A percentile compares a stretch with the other conserved stretches of the same genome.
These are phyloP conservation scores for Aphidius colemani DNA, from an alignment of 2,888 invertebrate species.

Conservation along the genomic window DNA sequence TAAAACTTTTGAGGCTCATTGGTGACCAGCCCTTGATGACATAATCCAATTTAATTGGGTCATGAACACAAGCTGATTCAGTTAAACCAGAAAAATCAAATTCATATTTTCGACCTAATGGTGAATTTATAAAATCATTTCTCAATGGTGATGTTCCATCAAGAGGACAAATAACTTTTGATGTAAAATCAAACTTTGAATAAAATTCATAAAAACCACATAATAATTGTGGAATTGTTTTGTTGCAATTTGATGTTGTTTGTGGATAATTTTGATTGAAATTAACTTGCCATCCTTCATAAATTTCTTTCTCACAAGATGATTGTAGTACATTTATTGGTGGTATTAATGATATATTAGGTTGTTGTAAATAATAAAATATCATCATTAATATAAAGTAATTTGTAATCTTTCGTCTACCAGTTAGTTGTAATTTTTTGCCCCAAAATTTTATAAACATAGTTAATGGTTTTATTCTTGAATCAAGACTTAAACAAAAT, in stretches of 20 bases:
- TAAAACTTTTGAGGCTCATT: too few relatives aligned
- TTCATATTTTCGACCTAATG: too few relatives aligned
- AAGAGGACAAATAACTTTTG: slow-evolving; percentile 67
- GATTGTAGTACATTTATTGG: slow-evolving; percentile 63
- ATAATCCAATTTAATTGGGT: too few relatives aligned
- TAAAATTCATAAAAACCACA: slow-evolving; percentile 73
- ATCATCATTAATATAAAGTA: slow-evolving; percentile 72
- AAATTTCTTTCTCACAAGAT: slow-evolving; percentile 47
- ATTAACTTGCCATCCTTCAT: slow-evolving; percentile 68
- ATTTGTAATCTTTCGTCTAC: slow-evolving; percentile 68
- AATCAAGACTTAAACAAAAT: slow-evolving; percentile 66
- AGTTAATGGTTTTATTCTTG: slow-evolving; percentile 66
- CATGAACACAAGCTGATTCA: too few relatives aligned
- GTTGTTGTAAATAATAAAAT: slow-evolving; percentile 73
- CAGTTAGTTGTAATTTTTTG: slow-evolving; percentile 66
- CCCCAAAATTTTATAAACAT: slow-evolving; percentile 77
- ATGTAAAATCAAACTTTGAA: slow-evolving; percentile 65
- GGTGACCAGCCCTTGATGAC: too few relatives aligned
- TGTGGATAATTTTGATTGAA: slow-evolving; percentile 55
- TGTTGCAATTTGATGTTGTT: slow-evolving; percentile 47
- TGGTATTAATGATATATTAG: slow-evolving; percentile 63
- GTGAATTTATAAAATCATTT: slow-evolving; percentile 50
- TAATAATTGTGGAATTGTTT: slow-evolving; percentile 64
- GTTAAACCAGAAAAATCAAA: too few relatives aligned
- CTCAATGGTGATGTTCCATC: slow-evolving; percentile 63